phyloP scores from a whole-genome alignment of 1,140 invertebrate species.

The Micrasema minimum region DNA sequence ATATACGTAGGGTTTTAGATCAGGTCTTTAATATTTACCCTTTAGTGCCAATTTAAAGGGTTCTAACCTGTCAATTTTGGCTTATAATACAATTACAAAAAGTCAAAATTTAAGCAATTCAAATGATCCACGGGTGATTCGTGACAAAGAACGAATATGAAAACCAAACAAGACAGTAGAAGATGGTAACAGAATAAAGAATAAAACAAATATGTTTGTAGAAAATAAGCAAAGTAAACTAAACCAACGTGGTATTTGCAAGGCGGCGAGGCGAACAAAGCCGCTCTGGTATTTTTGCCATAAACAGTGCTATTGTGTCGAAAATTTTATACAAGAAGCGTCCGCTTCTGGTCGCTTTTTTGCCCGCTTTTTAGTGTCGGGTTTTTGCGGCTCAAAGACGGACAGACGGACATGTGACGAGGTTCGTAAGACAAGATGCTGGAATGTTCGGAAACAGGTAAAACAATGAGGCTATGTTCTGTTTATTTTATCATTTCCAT shows the following conservation, averaged over 20 bases:
- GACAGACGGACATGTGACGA: conserved; percentile 26
- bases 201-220: too few species aligned
- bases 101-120: too few species aligned
- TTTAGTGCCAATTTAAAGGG: too few species aligned
- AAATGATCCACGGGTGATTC: too few species aligned
- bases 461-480: conserved; percentile 1
- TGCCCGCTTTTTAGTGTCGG: not conserved
- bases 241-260: conserved; percentile 5
- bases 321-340: conserved; percentile 27
- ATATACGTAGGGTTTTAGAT: too few species aligned
- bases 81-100: too few species aligned
- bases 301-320: conserved; percentile 30
- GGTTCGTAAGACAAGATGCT: conserved; percentile 8
- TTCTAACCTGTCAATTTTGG: too few species aligned
- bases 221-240: too few species aligned
- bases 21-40: too few species aligned
- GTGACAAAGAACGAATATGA: too few species aligned
- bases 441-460: not conserved
- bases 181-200: too few species aligned
- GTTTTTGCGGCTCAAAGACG: conserved; percentile 19
- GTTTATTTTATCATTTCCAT: not conserved
- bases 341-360: conserved; percentile 5
- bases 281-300: conserved; percentile 14
- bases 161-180: too few species aligned
- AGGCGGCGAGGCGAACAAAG: conserved; percentile 26